Percentiles rank a stretch among this genome's conserved stretches.
Evolutionary conservation across 2,888 invertebrate species (phyloP).

Genomic region (Aleiodes testaceus): DNA sequence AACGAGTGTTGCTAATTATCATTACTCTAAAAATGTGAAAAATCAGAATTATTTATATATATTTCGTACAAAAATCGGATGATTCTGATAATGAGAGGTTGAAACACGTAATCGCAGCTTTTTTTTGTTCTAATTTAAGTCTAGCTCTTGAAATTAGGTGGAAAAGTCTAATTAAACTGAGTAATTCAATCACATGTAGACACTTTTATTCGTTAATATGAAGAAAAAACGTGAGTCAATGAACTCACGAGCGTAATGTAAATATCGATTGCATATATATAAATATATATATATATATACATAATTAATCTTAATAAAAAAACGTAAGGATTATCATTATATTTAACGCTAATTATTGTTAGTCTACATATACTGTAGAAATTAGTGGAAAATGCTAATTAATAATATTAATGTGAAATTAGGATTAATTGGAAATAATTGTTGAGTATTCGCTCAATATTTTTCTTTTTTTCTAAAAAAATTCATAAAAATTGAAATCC

Average conservation of each 20-base stretch:
- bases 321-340: conserved; percentile 11
- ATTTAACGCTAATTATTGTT: conserved; percentile 18
- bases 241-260: conserved; percentile 1
- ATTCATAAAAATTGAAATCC: neutral
- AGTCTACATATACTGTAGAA: conserved; percentile 12
- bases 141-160: conserved; percentile 8
- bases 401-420: conserved; percentile 17
- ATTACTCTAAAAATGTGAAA: too few relatives aligned
- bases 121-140: conserved; percentile 53
- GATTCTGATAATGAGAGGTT: too few relatives aligned
- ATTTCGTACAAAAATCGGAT: too few relatives aligned
- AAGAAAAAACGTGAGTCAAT: neutral
- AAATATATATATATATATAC: conserved; percentile 20
- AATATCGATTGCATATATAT: conserved; percentile 23
- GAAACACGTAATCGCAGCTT: conserved; percentile 50
- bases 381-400: conserved; percentile 3
- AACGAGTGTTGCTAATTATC: too few relatives aligned
- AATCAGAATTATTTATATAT: too few relatives aligned
- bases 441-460: conserved; percentile 3
- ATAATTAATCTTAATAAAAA: neutral
- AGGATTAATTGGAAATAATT: neutral
- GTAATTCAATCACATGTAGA: neutral
- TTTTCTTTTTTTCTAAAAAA: neutral
- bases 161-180: conserved; percentile 6
- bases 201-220: conserved; percentile 7